These are phyloP conservation scores for Eupristina koningsbergeri DNA, from an alignment of 1,140 invertebrate species.

Conservation along the genomic window DNA sequence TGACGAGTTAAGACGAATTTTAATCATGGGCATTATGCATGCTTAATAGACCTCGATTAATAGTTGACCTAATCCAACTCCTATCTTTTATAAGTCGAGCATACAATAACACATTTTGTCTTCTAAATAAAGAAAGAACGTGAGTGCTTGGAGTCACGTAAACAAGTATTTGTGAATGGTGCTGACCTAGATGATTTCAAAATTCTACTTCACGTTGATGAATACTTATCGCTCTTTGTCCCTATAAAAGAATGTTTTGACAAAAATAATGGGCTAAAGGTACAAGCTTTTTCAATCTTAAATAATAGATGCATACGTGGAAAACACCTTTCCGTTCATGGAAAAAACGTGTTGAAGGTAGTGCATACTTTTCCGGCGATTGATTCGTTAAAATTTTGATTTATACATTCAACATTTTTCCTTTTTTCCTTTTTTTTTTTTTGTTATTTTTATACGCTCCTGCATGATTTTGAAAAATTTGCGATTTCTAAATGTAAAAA, in stretches of 20 bases:
- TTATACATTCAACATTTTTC: neutral
- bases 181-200: constrained; percentile 18
- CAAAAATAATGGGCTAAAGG: neutral
- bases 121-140: neutral
- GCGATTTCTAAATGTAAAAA: neutral
- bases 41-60: neutral
- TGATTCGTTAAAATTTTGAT: neutral
- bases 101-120: neutral
- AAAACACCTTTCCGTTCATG: neutral
- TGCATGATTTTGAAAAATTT: neutral
- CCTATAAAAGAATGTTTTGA: neutral
- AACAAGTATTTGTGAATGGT: neutral
- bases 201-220: neutral
- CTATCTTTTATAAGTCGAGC: neutral
- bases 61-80: constrained; percentile 10
- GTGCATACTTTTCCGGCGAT: neutral
- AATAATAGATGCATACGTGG: neutral
- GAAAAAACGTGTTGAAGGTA: neutral
- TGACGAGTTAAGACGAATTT: constrained; percentile 1
- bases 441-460: too few relatives aligned
- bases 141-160: neutral
- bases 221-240: neutral
- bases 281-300: neutral
- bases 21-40: neutral
- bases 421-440: too few relatives aligned